These are phyloP conservation scores for Drosophila helvetica DNA, from an alignment of 2,888 invertebrate genomes.

Conservation along the genomic window DNA sequence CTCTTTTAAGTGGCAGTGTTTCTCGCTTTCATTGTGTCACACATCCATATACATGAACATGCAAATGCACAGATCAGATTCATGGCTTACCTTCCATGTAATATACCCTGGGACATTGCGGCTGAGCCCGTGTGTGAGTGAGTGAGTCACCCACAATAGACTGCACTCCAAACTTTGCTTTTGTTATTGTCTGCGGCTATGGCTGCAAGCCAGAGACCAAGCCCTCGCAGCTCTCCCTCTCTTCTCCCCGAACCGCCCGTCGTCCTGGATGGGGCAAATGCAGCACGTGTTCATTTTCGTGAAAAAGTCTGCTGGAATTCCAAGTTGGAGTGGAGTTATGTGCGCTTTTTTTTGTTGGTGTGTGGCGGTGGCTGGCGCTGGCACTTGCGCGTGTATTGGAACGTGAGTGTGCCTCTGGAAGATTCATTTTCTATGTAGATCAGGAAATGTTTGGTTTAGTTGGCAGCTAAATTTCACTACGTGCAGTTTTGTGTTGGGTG, in stretches of 20 bases:
- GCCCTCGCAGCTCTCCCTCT: neutral
- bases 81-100: neutral
- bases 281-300: slow-evolving; percentile 77
- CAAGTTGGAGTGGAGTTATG: slow-evolving; percentile 45
- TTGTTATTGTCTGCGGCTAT: slow-evolving; percentile 62
- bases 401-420: slow-evolving; percentile 46
- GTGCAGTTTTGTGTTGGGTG: slow-evolving; percentile 52
- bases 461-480: slow-evolving; percentile 64
- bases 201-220: slow-evolving; percentile 60
- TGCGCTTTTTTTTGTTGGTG: slow-evolving; percentile 29
- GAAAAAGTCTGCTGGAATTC: slow-evolving; percentile 65
- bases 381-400: neutral
- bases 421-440: slow-evolving; percentile 50
- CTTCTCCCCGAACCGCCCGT: neutral
- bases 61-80: neutral
- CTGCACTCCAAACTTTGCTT: slow-evolving; percentile 52
- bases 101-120: slow-evolving; percentile 34
- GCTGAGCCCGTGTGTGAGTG: slow-evolving; percentile 35
- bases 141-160: slow-evolving; percentile 31
- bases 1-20: neutral
- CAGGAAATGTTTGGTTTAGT: slow-evolving; percentile 56
- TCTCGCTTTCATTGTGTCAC: neutral
- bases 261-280: slow-evolving; percentile 39
- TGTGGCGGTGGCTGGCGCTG: slow-evolving; percentile 8
- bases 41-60: neutral